These are phyloP conservation scores for Hydrolagus affinis DNA, from an alignment of 2,113 vertebrate species.

Conservation along the genomic window DNA sequence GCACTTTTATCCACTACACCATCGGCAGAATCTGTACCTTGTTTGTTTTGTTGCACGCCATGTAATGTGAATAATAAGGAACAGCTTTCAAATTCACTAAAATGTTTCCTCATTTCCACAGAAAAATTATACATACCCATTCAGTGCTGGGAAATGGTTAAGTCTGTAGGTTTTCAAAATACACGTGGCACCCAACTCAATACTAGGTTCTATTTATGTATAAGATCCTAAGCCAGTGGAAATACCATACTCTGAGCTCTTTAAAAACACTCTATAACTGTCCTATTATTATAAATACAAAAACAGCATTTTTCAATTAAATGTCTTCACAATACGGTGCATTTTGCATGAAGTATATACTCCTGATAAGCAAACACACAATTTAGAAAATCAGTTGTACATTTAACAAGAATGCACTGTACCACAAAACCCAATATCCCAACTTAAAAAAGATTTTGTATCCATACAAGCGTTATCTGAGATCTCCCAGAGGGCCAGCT, in stretches of 20 bases:
- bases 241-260: background rate
- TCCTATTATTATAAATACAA: conserved; percentile 12
- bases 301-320: conserved; percentile 18
- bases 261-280: conserved; percentile 20
- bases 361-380: background rate
- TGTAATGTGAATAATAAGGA: too few species aligned
- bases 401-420: conserved; percentile 17
- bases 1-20: too few species aligned
- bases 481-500: background rate
- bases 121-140: background rate
- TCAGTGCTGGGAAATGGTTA: background rate
- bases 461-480: background rate
- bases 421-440: conserved; percentile 17
- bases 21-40: too few species aligned
- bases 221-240: conserved; percentile 15
- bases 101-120: background rate
- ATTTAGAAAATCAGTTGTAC: conserved; percentile 11
- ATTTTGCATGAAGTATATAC: background rate
- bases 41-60: too few species aligned
- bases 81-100: background rate
- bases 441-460: background rate
- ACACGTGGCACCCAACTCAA: background rate
- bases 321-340: background rate
- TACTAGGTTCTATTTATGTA: background rate
- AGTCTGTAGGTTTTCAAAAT: background rate